Evolutionary conservation across 2,888 invertebrate species (phyloP).

Genomic region (Ophion ellenae): DNA sequence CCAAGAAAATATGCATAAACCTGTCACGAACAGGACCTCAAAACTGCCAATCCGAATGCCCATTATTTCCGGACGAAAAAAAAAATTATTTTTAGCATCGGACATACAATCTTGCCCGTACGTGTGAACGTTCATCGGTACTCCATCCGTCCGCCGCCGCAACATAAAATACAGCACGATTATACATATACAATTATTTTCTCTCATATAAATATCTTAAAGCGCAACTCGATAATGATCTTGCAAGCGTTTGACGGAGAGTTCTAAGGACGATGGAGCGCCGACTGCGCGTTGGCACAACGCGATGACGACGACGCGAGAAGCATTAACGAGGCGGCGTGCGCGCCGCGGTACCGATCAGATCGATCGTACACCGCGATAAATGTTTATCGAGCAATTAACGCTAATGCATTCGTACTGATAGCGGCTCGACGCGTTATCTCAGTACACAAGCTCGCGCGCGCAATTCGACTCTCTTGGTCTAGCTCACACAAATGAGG

Average conservation of each 20-base stretch:
- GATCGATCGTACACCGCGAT: slow-evolving; percentile 62
- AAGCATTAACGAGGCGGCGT: slow-evolving; percentile 50
- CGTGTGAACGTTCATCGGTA: too few species aligned
- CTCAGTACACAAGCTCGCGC: slow-evolving; percentile 37
- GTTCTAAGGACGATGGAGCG: slow-evolving; percentile 51
- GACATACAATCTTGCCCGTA: too few species aligned
- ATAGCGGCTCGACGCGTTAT: slow-evolving; percentile 55
- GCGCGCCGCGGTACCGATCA: slow-evolving; percentile 57
- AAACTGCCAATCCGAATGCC: too few species aligned
- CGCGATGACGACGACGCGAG: slow-evolving; percentile 24
- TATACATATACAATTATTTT: neutral
- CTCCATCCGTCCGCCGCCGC: too few species aligned
- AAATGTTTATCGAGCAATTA: slow-evolving; percentile 67
- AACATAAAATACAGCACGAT: neutral
- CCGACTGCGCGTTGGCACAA: slow-evolving; percentile 21
- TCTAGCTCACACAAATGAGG: slow-evolving; percentile 48
- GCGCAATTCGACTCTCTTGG: slow-evolving; percentile 42
- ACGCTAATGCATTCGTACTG: slow-evolving; percentile 67
- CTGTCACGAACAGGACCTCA: too few species aligned
- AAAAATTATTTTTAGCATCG: too few species aligned
- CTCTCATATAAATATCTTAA: slow-evolving; percentile 53
- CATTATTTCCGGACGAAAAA: too few species aligned
- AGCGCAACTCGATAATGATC: slow-evolving; percentile 58
- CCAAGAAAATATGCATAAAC: too few species aligned
- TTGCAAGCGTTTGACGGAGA: slow-evolving; percentile 47